Evolutionary conservation across 1,140 invertebrate species (phyloP).

Genomic region (Parapsyche elsis): DNA sequence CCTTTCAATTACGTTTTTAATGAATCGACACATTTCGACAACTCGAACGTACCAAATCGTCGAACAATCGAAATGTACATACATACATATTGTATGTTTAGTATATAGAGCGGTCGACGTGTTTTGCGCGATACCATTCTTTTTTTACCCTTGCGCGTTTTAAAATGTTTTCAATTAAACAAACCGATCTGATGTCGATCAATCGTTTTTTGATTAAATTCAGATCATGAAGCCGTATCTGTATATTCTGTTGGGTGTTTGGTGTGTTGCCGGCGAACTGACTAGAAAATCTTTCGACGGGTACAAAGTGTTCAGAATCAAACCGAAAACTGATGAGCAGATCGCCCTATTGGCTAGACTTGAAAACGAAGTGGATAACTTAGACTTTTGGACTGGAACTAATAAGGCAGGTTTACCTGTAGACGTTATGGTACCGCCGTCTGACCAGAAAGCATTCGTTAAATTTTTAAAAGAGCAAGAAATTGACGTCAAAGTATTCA

Average conservation of each 20-base stretch:
- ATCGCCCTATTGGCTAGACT: conserved; percentile 56
- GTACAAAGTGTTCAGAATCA: conserved; percentile 61
- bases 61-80: no score
- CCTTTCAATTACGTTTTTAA: no score
- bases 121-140: not conserved
- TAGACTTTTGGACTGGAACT: conserved; percentile 53
- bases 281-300: conserved; percentile 53
- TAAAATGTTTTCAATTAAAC: conserved; percentile 2
- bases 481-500: conserved; percentile 38
- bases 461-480: conserved; percentile 27
- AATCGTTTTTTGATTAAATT: not conserved
- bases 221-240: conserved; percentile 20
- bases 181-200: not conserved
- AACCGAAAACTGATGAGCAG: conserved; percentile 57
- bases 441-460: conserved; percentile 45
- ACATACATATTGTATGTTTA: no score
- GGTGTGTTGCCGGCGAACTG: conserved; percentile 29
- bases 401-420: conserved; percentile 42
- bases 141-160: not conserved
- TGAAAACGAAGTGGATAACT: conserved; percentile 43
- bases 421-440: conserved; percentile 55
- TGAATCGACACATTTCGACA: no score
- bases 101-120: not conserved
- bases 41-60: no score
- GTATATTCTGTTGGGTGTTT: not conserved